Conservation (phyloP, 2,888 invertebrate genomes). For the Blera fallax region DNA sequence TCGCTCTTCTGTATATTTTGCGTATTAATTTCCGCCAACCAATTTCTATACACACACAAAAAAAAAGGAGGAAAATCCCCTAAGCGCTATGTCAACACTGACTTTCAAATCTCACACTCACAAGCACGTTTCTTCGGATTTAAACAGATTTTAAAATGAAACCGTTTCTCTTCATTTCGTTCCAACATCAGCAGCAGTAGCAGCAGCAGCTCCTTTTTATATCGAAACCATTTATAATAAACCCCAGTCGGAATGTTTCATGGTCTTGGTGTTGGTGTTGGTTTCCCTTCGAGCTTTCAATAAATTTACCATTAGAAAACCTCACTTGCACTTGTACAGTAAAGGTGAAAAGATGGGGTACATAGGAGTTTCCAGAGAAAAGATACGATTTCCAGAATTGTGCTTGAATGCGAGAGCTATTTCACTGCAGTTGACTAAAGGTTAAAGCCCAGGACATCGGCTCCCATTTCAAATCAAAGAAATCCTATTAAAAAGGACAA, state of each 20-base stretch:
- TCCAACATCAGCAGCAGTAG: not conserved
- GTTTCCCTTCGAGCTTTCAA: conserved; percentile 60
- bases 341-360: not conserved
- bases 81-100: conserved; percentile 69
- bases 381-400: too few species aligned
- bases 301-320: conserved; percentile 68
- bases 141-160: conserved; percentile 65
- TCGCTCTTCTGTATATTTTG: conserved; percentile 34
- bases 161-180: conserved; percentile 66
- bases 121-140: conserved; percentile 65
- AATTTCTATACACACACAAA: conserved; percentile 38
- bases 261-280: conserved; percentile 38
- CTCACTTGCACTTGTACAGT: conserved; percentile 53
- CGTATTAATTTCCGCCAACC: conserved; percentile 65
- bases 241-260: conserved; percentile 52
- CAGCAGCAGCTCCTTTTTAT: conserved; percentile 43
- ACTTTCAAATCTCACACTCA: conserved; percentile 63
- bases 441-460: too few species aligned
- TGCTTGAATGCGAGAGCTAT: too few species aligned
- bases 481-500: too few species aligned
- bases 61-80: conserved; percentile 54
- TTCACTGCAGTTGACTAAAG: too few species aligned
- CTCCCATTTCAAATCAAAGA: too few species aligned
- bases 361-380: accelerated
- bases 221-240: conserved; percentile 70